Evolutionary conservation across 2,113 vertebrate genomes (phyloP).

Genomic region (Urocitellus parryii): DNA sequence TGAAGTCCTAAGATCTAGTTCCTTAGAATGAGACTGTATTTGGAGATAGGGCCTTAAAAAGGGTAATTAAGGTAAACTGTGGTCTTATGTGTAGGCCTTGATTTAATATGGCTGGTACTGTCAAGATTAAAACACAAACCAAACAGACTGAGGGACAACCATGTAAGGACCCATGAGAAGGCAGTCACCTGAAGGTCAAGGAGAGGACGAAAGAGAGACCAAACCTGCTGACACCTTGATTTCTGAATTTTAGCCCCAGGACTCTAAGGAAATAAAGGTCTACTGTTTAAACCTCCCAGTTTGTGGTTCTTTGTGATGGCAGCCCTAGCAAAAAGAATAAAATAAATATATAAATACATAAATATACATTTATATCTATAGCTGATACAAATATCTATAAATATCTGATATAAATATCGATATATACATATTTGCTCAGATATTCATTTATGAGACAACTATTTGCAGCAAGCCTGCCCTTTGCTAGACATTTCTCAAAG

Average conservation of each 20-base stretch:
- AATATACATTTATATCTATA: too few relatives aligned
- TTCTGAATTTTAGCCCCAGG: neutral
- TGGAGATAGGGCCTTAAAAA: neutral
- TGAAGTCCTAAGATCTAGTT: neutral
- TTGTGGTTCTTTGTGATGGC: neutral
- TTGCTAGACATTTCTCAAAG: neutral
- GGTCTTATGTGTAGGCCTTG: neutral
- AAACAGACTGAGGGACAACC: neutral
- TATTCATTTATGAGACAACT: neutral
- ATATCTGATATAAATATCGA: too few relatives aligned
- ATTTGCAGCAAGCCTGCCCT: neutral
- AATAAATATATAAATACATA: too few relatives aligned
- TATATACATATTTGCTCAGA: neutral
- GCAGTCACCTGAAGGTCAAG: neutral
- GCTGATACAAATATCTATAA: too few relatives aligned
- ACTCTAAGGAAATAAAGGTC: neutral
- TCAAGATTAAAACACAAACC: neutral
- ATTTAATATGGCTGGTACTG: neutral
- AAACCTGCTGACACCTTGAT: neutral
- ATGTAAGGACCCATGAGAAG: neutral
- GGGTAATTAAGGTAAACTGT: neutral
- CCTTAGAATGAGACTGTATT: neutral
- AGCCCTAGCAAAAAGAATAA: neutral
- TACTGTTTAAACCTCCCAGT: neutral
- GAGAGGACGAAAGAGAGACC: neutral